Evolutionary conservation across 1,140 invertebrate species (phyloP).

Genomic region (Drosophila athabasca): DNA sequence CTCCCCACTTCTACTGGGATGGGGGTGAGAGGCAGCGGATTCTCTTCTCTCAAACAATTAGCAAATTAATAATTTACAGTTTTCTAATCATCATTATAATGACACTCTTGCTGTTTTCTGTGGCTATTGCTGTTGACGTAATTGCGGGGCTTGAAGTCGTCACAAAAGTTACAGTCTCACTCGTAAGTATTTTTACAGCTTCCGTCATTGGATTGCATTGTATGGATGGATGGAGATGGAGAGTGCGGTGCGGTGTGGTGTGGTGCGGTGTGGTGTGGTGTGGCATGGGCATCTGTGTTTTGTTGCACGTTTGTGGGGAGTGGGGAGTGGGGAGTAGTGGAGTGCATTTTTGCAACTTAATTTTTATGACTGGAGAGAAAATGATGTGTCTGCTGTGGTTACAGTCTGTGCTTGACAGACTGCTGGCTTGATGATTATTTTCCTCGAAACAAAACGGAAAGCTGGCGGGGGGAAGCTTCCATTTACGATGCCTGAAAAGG

Average conservation of each 20-base stretch:
- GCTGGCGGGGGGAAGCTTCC: conserved; percentile 4
- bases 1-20: no score
- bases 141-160: conserved; percentile 69
- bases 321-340: conserved; percentile 21
- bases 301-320: conserved; percentile 35
- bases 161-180: conserved; percentile 51
- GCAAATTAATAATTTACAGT: conserved; percentile 65
- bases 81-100: conserved; percentile 64
- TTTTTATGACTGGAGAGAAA: conserved; percentile 65
- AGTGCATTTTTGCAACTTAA: conserved; percentile 66
- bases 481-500: conserved; percentile 58
- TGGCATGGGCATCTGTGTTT: conserved; percentile 40
- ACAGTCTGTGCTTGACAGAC: conserved; percentile 39
- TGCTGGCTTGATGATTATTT: conserved; percentile 53
- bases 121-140: conserved; percentile 50
- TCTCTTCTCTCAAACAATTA: conserved; percentile 43
- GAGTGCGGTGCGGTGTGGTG: neutral
- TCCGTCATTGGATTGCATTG: conserved; percentile 49
- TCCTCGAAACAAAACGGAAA: conserved; percentile 60
- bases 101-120: conserved; percentile 25
- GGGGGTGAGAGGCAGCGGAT: no score
- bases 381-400: conserved; percentile 52
- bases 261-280: no score
- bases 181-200: conserved; percentile 60
- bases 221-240: conserved; percentile 1